phyloP scores from a whole-genome alignment of 1,140 invertebrate genomes.

The Halyomorpha halys region DNA sequence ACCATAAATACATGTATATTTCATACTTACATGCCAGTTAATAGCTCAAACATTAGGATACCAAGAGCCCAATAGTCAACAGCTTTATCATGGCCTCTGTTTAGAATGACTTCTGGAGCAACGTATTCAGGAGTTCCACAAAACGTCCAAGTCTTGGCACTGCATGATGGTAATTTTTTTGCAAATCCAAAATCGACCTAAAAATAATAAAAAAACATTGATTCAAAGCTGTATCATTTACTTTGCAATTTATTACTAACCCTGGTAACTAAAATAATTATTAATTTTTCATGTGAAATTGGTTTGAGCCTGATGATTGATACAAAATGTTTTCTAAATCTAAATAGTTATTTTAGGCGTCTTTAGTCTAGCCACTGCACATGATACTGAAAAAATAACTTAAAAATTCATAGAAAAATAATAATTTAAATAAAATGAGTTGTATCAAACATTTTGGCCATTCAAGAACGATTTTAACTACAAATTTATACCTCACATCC shows the following conservation, averaged over 20 bases:
- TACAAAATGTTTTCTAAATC: too few species aligned
- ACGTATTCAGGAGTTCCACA: conserved; percentile 90
- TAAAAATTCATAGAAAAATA: too few species aligned
- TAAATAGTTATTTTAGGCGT: too few species aligned
- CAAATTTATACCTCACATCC: too few species aligned
- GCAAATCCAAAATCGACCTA: conserved; percentile 98
- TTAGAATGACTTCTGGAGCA: conserved; percentile 90
- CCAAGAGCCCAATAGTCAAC: conserved; percentile 94
- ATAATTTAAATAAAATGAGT: too few species aligned
- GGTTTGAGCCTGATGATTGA: too few species aligned
- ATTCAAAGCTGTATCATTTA: neutral
- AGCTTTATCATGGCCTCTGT: conserved; percentile 79
- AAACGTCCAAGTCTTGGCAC: conserved; percentile 91
- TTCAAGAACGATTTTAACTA: too few species aligned
- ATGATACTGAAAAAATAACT: too few species aligned
- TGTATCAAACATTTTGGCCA: too few species aligned
- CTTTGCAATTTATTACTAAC: neutral
- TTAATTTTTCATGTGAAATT: neutral
- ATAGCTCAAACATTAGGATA: conserved; percentile 81
- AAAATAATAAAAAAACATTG: conserved; percentile 25
- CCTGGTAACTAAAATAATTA: neutral
- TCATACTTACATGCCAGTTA: conserved; percentile 52
- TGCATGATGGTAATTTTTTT: conserved; percentile 60
- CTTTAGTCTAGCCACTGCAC: too few species aligned
- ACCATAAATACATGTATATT: too few species aligned